A percentile compares a stretch with the other conserved stretches of the same genome.
Evolutionary conservation across 2,113 vertebrate species (phyloP).

Genomic region (Eulacestoma nigropectus): DNA sequence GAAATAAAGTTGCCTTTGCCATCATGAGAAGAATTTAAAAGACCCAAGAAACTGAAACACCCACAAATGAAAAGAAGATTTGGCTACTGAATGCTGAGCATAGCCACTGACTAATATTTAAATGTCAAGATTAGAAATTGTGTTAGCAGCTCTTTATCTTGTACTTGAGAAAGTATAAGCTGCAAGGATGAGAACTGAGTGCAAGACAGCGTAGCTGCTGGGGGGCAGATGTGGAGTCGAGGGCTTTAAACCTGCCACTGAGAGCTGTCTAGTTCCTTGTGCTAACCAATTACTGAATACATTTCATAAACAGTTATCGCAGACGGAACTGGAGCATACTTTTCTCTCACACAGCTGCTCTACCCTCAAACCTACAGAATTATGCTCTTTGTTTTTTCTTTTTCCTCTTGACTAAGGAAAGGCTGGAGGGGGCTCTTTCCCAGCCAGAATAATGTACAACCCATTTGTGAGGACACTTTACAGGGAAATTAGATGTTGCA

Average conservation of each 20-base stretch:
- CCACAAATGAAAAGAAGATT: neutral
- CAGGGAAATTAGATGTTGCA: neutral
- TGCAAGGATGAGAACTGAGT: neutral
- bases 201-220: neutral
- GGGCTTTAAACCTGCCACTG: neutral
- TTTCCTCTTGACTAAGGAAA: neutral
- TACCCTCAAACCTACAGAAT: neutral
- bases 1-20: neutral
- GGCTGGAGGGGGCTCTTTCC: neutral
- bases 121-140: neutral
- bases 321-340: neutral
- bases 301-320: neutral
- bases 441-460: neutral
- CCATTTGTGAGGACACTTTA: neutral
- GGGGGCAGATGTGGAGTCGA: fast-evolving
- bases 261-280: neutral
- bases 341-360: neutral
- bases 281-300: neutral
- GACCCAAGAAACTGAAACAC: neutral
- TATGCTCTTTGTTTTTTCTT: neutral
- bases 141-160: neutral
- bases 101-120: neutral
- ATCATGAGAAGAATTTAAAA: neutral
- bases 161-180: neutral
- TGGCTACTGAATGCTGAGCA: neutral